Evolutionary conservation across 2,113 vertebrate genomes (phyloP).

Genomic region (Perognathus longimembris): DNA sequence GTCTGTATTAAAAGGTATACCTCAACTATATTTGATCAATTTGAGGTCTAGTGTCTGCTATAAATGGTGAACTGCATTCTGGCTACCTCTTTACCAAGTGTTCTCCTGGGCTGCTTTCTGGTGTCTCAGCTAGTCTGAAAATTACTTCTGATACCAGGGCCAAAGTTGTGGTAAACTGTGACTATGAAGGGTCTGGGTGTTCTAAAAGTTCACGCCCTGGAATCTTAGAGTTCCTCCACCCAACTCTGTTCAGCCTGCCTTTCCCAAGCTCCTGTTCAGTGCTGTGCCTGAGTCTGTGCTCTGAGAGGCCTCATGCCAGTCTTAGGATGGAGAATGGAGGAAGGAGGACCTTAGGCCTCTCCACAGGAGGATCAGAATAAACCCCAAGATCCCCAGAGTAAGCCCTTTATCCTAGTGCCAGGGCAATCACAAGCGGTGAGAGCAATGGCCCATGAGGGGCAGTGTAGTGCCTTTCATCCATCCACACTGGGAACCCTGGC

Average conservation of each 20-base stretch:
- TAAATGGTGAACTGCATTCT: not conserved
- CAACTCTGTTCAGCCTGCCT: not conserved
- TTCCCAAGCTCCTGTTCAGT: not conserved
- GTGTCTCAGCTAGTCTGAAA: not conserved
- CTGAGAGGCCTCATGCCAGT: not conserved
- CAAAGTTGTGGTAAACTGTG: not conserved
- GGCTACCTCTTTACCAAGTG: not conserved
- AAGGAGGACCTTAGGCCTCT: not conserved
- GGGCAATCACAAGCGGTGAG: not conserved
- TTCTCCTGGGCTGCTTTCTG: not conserved
- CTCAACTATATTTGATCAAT: fast-evolving
- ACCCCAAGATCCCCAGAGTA: not conserved
- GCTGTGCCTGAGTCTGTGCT: not conserved
- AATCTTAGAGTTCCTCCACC: not conserved
- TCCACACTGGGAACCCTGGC: not conserved
- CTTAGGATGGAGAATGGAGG: not conserved
- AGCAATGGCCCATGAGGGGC: not conserved
- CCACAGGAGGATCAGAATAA: not conserved
- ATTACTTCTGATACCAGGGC: not conserved
- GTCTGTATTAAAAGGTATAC: not conserved
- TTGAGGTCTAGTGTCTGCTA: not conserved
- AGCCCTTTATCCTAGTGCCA: not conserved
- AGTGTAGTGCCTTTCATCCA: not conserved
- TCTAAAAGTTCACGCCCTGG: not conserved
- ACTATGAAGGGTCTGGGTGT: not conserved